These are phyloP conservation scores for Danio albolineatus DNA, from an alignment of 2,797 vertebrate genomes.

Conservation along the genomic window DNA sequence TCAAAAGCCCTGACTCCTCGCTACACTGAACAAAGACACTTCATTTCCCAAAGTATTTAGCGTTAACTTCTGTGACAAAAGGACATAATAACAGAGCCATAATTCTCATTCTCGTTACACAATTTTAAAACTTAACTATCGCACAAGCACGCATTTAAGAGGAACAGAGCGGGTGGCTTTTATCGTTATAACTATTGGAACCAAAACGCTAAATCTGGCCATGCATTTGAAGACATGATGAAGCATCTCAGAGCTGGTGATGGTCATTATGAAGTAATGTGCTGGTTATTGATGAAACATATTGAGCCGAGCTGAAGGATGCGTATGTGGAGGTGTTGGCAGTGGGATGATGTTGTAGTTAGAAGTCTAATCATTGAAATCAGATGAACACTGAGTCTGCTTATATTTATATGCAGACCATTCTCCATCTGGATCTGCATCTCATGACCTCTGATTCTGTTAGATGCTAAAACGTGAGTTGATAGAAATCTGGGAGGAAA, in stretches of 20 bases:
- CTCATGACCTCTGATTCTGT: slow-evolving; percentile 83
- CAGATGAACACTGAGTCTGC: slow-evolving; percentile 77
- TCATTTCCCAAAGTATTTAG: slow-evolving; percentile 51
- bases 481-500: slow-evolving; percentile 25
- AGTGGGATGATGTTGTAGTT: slow-evolving; percentile 78
- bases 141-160: too few relatives aligned
- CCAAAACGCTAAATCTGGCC: slow-evolving; percentile 22
- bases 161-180: slow-evolving; percentile 12
- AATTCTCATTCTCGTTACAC: slow-evolving; percentile 7
- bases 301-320: slow-evolving; percentile 52
- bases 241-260: slow-evolving; percentile 30
- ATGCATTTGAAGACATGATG: slow-evolving; percentile 29
- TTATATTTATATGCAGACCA: slow-evolving; percentile 79
- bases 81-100: slow-evolving; percentile 72
- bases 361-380: slow-evolving; percentile 85
- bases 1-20: slow-evolving; percentile 52
- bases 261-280: slow-evolving; percentile 43
- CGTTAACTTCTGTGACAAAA: slow-evolving; percentile 60
- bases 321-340: slow-evolving; percentile 58
- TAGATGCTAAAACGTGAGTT: slow-evolving; percentile 62
- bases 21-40: slow-evolving; percentile 43
- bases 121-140: slow-evolving; percentile 42
- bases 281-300: slow-evolving; percentile 60
- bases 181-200: slow-evolving; percentile 26
- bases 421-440: slow-evolving; percentile 81